phyloP scores from a whole-genome alignment of 1,140 invertebrate genomes.

The Drosophila sturtevanti region DNA sequence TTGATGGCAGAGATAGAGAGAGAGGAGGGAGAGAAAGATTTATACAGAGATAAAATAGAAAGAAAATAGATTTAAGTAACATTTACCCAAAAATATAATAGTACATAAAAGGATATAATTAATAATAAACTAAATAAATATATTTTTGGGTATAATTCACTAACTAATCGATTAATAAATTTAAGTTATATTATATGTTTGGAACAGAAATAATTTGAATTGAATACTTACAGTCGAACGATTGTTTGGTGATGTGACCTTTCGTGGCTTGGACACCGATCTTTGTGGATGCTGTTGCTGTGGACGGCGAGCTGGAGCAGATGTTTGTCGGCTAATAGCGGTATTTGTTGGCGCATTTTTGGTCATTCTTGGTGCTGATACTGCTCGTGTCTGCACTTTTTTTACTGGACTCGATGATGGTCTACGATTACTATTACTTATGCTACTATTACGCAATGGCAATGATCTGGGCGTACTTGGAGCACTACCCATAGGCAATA shows the following conservation, averaged over 20 bases:
- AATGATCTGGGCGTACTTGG: conserved; percentile 36
- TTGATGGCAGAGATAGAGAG: conserved; percentile 14
- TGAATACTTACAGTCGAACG: conserved; percentile 23
- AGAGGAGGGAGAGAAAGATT: conserved; percentile 10
- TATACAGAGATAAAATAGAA: not conserved
- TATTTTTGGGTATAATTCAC: not conserved
- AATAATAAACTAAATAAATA: not conserved
- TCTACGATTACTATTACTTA: conserved; percentile 33
- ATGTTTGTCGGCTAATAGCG: not conserved
- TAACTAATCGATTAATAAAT: not conserved
- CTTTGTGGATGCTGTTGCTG: conserved; percentile 4
- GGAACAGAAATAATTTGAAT: too few species aligned
- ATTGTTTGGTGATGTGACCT: not conserved
- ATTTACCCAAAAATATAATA: not conserved
- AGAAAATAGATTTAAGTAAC: not conserved
- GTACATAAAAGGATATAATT: not conserved
- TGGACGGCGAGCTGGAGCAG: not conserved
- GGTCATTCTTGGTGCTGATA: not conserved
- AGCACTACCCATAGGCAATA: conserved; percentile 6
- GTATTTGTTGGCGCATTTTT: not conserved
- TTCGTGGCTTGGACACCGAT: conserved; percentile 13
- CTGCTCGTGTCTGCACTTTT: not conserved
- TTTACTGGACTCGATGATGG: not conserved
- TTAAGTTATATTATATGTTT: too few species aligned
- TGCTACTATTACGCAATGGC: conserved; percentile 33